A percentile compares a stretch with the other conserved stretches of the same genome.
These are phyloP conservation scores for Semnopithecus entellus DNA, from an alignment of 2,113 vertebrate genomes.

Conservation along the genomic window DNA sequence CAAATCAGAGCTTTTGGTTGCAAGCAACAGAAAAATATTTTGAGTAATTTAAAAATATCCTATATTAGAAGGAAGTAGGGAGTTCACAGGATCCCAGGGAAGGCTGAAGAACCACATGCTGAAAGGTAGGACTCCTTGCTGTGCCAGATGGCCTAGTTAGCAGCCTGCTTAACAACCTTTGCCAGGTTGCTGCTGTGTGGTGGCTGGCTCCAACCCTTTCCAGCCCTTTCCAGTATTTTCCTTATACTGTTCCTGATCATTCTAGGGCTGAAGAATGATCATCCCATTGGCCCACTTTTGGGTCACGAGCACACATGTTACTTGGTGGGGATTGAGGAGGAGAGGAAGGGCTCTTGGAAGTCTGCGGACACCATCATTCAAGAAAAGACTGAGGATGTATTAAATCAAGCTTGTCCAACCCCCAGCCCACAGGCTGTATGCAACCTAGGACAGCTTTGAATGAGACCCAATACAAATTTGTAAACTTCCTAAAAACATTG, in stretches of 20 bases:
- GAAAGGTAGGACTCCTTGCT: not conserved
- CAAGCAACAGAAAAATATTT: not conserved
- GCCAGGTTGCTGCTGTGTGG: not conserved
- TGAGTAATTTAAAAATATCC: not conserved
- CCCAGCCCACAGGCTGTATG: too few relatives aligned
- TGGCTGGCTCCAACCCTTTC: too few relatives aligned
- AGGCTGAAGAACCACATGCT: not conserved
- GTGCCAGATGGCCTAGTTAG: not conserved
- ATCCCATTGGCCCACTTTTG: not conserved
- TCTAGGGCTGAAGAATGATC: not conserved
- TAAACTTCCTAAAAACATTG: too few relatives aligned
- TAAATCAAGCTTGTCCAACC: too few relatives aligned
- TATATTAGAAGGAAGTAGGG: not conserved
- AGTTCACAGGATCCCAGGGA: not conserved
- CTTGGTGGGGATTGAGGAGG: accelerated
- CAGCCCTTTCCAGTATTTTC: not conserved
- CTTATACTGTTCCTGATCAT: not conserved
- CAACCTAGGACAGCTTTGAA: too few relatives aligned
- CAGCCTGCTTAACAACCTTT: not conserved
- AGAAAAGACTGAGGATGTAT: too few relatives aligned
- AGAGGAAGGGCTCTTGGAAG: not conserved
- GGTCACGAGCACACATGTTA: not conserved
- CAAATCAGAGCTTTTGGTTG: not conserved
- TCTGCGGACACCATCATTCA: too few relatives aligned
- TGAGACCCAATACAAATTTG: too few relatives aligned